phyloP scores from a whole-genome alignment of 2,888 invertebrate genomes.

The Oxytorus armatus region DNA sequence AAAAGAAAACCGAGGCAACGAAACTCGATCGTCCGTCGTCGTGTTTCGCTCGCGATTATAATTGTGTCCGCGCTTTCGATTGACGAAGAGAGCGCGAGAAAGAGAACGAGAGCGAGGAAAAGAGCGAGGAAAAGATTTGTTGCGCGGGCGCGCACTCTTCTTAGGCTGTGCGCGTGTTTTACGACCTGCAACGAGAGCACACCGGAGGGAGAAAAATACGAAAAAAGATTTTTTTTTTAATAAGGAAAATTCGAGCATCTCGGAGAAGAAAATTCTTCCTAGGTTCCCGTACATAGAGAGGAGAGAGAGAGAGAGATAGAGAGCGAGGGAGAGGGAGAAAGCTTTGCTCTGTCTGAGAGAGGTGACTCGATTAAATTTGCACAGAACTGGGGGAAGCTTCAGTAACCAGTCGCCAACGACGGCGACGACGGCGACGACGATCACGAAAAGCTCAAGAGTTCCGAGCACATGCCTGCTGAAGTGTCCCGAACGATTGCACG shows the following conservation, averaged over 20 bases:
- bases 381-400: slow-evolving; percentile 2
- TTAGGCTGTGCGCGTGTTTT: background rate
- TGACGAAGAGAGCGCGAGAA: slow-evolving; percentile 4
- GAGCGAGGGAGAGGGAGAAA: slow-evolving; percentile 7
- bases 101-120: background rate
- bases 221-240: background rate
- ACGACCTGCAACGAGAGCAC: slow-evolving; percentile 24
- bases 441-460: background rate
- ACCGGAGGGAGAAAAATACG: slow-evolving; percentile 18
- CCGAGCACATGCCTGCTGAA: slow-evolving; percentile 56
- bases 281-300: background rate
- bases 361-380: slow-evolving; percentile 12
- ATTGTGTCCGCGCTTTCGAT: slow-evolving; percentile 20
- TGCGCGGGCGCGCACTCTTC: slow-evolving; percentile 12
- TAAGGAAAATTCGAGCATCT: background rate
- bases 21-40: slow-evolving; percentile 11
- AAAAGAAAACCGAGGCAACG: background rate
- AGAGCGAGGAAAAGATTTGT: slow-evolving; percentile 13
- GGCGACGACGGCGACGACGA: background rate
- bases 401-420: slow-evolving; percentile 8
- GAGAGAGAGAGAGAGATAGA: background rate
- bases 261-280: background rate
- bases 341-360: slow-evolving; percentile 1
- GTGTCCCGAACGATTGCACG: slow-evolving; percentile 56
- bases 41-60: too few relatives aligned